These are phyloP conservation scores for Hirtodrosophila trivittata DNA, from an alignment of 2,888 invertebrate genomes.

Conservation along the genomic window DNA sequence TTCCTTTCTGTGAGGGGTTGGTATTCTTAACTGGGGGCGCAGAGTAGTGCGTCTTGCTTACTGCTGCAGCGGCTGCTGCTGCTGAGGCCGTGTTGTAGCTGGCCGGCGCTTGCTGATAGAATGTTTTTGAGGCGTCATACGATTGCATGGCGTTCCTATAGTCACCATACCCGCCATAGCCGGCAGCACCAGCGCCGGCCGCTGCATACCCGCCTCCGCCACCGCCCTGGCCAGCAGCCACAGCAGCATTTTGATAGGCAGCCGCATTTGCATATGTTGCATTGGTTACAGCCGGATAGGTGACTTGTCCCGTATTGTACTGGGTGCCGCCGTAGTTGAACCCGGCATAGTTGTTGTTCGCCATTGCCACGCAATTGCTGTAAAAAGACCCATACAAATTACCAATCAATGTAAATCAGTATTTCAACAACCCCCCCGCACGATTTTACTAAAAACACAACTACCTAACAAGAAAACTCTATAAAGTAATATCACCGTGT, in stretches of 20 bases:
- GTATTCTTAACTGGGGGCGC: conserved; percentile 88
- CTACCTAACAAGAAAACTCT: not conserved
- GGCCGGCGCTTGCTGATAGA: conserved; percentile 90
- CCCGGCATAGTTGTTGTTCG: conserved; percentile 95
- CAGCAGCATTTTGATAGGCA: conserved; percentile 90
- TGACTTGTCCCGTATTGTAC: conserved; percentile 87
- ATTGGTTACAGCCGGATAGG: conserved; percentile 81
- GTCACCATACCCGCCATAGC: conserved; percentile 85
- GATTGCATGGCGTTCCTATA: conserved; percentile 88
- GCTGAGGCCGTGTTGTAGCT: conserved; percentile 84
- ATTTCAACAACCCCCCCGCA: conserved; percentile 6
- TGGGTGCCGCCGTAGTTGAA: conserved; percentile 97
- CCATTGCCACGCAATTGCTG: conserved; percentile 70
- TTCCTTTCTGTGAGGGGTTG: conserved; percentile 84
- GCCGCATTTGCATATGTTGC: conserved; percentile 94
- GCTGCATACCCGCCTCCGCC: conserved; percentile 61
- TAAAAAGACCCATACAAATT: conserved; percentile 54
- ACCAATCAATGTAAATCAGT: conserved; percentile 62
- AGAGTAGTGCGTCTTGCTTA: conserved; percentile 83
- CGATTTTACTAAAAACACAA: not conserved
- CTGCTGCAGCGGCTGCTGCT: conserved; percentile 82
- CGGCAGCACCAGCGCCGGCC: conserved; percentile 84
- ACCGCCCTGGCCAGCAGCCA: conserved; percentile 86
- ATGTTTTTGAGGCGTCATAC: conserved; percentile 93
- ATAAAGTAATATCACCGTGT: not conserved